phyloP scores from a whole-genome alignment of 2,113 vertebrate species.

The Scortum barcoo region DNA sequence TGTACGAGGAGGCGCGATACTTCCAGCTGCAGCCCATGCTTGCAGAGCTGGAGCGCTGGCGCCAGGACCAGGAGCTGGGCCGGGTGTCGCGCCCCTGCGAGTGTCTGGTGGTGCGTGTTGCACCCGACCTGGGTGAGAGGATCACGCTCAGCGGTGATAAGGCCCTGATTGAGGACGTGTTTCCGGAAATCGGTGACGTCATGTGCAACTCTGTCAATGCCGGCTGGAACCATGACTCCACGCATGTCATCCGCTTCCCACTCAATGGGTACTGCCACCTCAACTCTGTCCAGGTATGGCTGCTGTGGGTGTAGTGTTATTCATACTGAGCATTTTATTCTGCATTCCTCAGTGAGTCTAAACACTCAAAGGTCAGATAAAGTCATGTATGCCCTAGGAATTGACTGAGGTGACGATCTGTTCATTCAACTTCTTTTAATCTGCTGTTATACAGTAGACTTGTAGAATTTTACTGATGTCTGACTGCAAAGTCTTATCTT shows the following conservation, averaged over 20 bases:
- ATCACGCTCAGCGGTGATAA: slow-evolving; percentile 97
- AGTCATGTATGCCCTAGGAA: not conserved
- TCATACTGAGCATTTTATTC: not conserved
- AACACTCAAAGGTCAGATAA: slow-evolving; percentile 7
- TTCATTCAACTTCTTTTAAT: slow-evolving; percentile 46
- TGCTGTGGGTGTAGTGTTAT: not conserved
- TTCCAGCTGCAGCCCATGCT: slow-evolving; percentile 98
- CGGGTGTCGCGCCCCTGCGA: slow-evolving; percentile 94
- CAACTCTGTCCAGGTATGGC: slow-evolving; percentile 96
- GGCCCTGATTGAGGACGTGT: slow-evolving; percentile 97
- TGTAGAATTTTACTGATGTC: slow-evolving; percentile 28
- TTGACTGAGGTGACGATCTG: slow-evolving; percentile 38
- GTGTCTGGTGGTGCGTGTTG: slow-evolving; percentile 96
- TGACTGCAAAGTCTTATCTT: slow-evolving; percentile 45
- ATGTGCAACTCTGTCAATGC: slow-evolving; percentile 98
- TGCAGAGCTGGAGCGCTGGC: slow-evolving; percentile 96
- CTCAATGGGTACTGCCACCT: slow-evolving; percentile 99
- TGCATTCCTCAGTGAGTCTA: not conserved
- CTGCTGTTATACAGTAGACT: slow-evolving; percentile 22
- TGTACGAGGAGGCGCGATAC: slow-evolving; percentile 98
- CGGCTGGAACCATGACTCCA: slow-evolving; percentile 92
- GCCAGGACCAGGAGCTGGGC: slow-evolving; percentile 92
- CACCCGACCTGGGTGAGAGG: slow-evolving; percentile 95
- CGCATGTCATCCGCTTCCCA: slow-evolving; percentile 97
- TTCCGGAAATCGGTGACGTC: slow-evolving; percentile 96